A percentile compares a stretch with the other conserved stretches of the same genome.
Evolutionary conservation across 2,113 vertebrate genomes (phyloP).

Genomic region (Tychaedon coryphoeus): DNA sequence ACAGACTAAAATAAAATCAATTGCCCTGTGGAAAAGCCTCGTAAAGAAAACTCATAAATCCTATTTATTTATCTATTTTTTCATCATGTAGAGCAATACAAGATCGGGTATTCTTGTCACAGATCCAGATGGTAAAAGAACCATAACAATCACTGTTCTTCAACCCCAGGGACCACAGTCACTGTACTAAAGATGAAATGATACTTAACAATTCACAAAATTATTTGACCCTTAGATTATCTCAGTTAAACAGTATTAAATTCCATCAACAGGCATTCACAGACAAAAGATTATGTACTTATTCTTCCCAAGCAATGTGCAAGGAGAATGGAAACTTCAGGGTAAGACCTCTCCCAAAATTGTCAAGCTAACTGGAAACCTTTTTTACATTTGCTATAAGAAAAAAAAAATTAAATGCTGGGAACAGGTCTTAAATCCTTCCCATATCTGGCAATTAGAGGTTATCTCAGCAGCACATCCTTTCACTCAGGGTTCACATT

Average conservation of each 20-base stretch:
- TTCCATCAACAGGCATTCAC: not conserved
- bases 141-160: not conserved
- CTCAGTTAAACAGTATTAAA: not conserved
- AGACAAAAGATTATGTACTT: not conserved
- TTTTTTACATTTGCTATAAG: not conserved
- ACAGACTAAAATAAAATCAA: slow-evolving; percentile 42
- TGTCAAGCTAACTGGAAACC: not conserved
- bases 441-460: not conserved
- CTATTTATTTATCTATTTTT: slow-evolving; percentile 54
- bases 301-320: not conserved
- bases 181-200: not conserved
- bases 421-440: not conserved
- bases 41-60: slow-evolving; percentile 38
- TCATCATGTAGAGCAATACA: slow-evolving; percentile 8
- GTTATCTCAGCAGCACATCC: not conserved
- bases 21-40: slow-evolving; percentile 19
- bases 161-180: not conserved
- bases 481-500: not conserved
- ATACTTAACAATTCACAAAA: not conserved
- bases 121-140: slow-evolving; percentile 14
- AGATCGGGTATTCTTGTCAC: not conserved
- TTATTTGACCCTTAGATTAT: not conserved
- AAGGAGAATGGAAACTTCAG: not conserved
- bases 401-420: not conserved
- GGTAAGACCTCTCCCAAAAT: not conserved